Evolutionary conservation across 2,797 vertebrate genomes (phyloP).

Genomic region (Loriculus beryllinus): DNA sequence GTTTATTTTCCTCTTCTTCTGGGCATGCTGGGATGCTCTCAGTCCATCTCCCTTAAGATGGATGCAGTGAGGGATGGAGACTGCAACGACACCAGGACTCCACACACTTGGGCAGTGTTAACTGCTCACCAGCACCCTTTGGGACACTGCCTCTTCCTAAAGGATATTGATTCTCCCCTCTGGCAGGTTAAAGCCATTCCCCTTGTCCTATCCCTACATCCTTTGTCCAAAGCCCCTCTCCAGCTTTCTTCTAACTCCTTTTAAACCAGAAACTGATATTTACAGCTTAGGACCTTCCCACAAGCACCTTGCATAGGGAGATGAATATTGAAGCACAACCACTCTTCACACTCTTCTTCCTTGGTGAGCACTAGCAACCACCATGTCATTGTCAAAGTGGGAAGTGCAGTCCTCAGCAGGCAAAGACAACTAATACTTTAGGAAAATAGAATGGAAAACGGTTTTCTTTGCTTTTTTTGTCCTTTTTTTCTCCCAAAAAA

Average conservation of each 20-base stretch:
- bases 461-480: fast-evolving
- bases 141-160: background rate
- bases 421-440: background rate
- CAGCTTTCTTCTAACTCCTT: background rate
- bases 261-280: background rate
- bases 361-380: background rate
- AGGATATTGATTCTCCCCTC: background rate
- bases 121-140: fast-evolving
- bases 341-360: background rate
- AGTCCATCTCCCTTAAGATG: background rate
- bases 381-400: too few relatives aligned
- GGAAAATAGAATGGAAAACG: background rate
- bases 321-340: background rate
- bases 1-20: background rate
- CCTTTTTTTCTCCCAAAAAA: background rate
- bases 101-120: fast-evolving
- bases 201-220: background rate
- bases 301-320: background rate
- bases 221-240: background rate
- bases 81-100: fast-evolving
- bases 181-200: background rate
- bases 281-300: background rate
- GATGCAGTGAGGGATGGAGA: background rate
- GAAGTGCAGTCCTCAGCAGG: background rate
- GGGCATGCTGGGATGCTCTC: background rate